Conservation (phyloP, 2,113 vertebrate species). For the Siniperca chuatsi region DNA sequence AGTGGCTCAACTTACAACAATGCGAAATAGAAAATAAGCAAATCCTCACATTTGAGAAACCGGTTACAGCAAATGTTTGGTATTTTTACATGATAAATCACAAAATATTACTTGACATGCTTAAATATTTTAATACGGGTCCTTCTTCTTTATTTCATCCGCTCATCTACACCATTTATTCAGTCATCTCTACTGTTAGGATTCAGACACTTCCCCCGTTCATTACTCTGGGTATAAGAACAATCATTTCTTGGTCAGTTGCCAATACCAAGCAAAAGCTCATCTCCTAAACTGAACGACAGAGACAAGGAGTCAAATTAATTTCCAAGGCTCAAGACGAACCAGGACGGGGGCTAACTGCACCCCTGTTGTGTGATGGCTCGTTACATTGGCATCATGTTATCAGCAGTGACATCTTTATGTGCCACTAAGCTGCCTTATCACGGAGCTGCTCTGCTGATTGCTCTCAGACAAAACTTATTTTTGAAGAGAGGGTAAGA, state of each 20-base stretch:
- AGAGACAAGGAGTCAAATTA: conserved; percentile 23
- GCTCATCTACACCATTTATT: neutral
- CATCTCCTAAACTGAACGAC: conserved; percentile 6
- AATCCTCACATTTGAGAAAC: neutral
- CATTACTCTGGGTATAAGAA: neutral
- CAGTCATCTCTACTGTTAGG: neutral
- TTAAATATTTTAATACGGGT: neutral
- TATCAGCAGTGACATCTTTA: conserved; percentile 42
- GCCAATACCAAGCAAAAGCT: neutral
- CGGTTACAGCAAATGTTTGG: neutral
- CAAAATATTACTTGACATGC: neutral
- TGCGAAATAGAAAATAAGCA: neutral
- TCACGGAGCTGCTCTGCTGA: conserved; percentile 28
- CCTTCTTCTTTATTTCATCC: neutral
- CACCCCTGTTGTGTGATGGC: conserved; percentile 37
- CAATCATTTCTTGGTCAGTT: conserved; percentile 1
- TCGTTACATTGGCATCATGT: conserved; percentile 22
- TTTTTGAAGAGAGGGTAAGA: conserved; percentile 23
- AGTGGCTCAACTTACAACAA: neutral
- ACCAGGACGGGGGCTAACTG: neutral
- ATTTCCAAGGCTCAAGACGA: conserved; percentile 21
- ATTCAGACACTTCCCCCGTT: neutral
- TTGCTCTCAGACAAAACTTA: conserved; percentile 9
- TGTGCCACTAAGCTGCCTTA: conserved; percentile 32
- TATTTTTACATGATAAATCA: neutral